These are phyloP conservation scores for Saxidomus purpurata DNA, from an alignment of 1,140 invertebrate genomes.

Conservation along the genomic window DNA sequence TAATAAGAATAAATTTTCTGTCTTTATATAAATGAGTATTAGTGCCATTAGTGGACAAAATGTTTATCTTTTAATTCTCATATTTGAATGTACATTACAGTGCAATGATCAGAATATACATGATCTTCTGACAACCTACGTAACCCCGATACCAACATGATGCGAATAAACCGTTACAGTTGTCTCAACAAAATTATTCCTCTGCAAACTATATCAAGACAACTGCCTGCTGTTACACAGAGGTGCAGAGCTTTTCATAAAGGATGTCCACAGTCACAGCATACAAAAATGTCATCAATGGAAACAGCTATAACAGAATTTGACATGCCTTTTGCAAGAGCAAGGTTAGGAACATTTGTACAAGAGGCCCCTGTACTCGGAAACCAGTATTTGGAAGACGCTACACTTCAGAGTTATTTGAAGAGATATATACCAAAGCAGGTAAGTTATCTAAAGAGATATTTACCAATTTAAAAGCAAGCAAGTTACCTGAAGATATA, in stretches of 20 bases:
- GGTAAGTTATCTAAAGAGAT: conserved; percentile 77
- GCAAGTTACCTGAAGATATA: too few species aligned
- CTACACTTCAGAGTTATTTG: conserved; percentile 81
- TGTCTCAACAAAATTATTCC: not conserved
- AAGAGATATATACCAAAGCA: conserved; percentile 81
- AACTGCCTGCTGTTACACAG: not conserved
- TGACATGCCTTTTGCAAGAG: conserved; percentile 76
- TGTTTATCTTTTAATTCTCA: too few species aligned
- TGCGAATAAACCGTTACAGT: not conserved
- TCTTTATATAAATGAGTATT: too few species aligned
- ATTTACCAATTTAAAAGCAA: too few species aligned
- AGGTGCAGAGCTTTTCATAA: not conserved
- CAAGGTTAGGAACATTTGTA: conserved; percentile 84
- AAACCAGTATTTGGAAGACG: conserved; percentile 85
- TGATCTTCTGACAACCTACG: too few species aligned
- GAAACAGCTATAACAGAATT: not conserved
- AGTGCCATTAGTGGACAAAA: too few species aligned
- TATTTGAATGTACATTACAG: too few species aligned
- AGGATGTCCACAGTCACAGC: not conserved
- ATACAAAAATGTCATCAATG: not conserved
- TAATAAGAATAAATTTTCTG: too few species aligned
- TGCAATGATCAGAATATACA: too few species aligned
- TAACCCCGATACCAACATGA: too few species aligned
- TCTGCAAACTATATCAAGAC: not conserved
- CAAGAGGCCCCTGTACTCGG: conserved; percentile 83